These are phyloP conservation scores for Chymomyza procnemis DNA, from an alignment of 2,888 invertebrate genomes.

Conservation along the genomic window DNA sequence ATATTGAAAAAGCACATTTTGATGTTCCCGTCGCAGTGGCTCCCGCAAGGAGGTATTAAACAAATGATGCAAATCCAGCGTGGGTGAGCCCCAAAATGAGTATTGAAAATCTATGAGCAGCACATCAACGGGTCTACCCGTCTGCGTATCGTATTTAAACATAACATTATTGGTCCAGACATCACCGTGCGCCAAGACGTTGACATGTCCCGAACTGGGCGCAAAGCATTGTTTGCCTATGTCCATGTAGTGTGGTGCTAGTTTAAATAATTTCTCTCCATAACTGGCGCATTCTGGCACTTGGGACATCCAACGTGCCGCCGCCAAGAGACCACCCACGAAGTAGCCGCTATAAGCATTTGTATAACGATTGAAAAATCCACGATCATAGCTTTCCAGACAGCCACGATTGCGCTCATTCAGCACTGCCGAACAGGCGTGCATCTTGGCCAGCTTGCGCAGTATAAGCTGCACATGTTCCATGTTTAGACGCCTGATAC, in stretches of 20 bases:
- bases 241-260: constrained; percentile 74
- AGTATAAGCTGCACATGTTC: constrained; percentile 78
- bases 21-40: constrained; percentile 65
- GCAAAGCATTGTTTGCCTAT: constrained; percentile 70
- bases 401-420: constrained; percentile 73
- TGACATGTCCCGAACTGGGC: constrained; percentile 63
- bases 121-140: constrained; percentile 66
- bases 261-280: constrained; percentile 64
- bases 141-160: constrained; percentile 71
- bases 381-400: constrained; percentile 73
- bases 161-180: constrained; percentile 77
- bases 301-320: constrained; percentile 66
- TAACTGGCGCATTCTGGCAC: constrained; percentile 58
- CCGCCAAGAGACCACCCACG: constrained; percentile 68
- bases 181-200: constrained; percentile 77
- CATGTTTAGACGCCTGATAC: constrained; percentile 76
- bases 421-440: constrained; percentile 79
- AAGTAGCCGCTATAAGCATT: constrained; percentile 73
- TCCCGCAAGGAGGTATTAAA: constrained; percentile 76
- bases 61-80: constrained; percentile 76
- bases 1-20: constrained; percentile 70
- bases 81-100: constrained; percentile 76
- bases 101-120: constrained; percentile 77
- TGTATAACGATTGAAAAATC: constrained; percentile 76
- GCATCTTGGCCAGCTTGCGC: constrained; percentile 79